Conservation (phyloP, 2,797 vertebrate species). For the Bufotes viridis region DNA sequence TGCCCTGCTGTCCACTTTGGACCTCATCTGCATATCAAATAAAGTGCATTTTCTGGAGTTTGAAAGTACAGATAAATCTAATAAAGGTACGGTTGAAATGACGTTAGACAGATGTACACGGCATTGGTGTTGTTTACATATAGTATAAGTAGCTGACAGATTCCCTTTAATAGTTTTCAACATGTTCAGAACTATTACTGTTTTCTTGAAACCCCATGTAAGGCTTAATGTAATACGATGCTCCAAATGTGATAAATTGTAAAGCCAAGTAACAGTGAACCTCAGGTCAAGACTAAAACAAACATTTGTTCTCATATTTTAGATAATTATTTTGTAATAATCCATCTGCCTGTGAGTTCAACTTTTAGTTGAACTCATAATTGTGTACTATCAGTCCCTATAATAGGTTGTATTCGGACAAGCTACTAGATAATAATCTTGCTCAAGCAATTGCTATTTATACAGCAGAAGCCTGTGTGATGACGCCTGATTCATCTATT, state of each 20-base stretch:
- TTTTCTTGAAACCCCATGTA: background rate
- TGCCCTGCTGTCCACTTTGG: no score
- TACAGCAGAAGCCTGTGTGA: background rate
- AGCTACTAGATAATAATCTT: constrained; percentile 5
- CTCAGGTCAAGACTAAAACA: background rate
- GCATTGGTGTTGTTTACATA: no score
- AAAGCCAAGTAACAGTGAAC: background rate
- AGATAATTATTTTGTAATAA: background rate
- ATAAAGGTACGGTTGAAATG: no score
- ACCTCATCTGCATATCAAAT: no score
- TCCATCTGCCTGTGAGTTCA: background rate
- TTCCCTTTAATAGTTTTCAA: no score
- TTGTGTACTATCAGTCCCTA: background rate
- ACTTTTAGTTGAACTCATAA: background rate
- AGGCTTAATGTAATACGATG: background rate
- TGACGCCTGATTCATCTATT: constrained; percentile 53
- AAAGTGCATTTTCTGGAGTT: no score
- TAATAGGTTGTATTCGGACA: background rate
- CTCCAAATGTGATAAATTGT: background rate
- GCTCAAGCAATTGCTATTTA: constrained; percentile 6
- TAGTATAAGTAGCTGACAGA: no score
- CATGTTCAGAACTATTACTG: background rate
- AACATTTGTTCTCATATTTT: constrained; percentile 9
- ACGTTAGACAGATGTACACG: no score
- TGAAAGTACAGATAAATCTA: no score